These are phyloP conservation scores for Parazoanthus swiftii DNA, from an alignment of 92 coral and sea anemone species.

Conservation along the genomic window DNA sequence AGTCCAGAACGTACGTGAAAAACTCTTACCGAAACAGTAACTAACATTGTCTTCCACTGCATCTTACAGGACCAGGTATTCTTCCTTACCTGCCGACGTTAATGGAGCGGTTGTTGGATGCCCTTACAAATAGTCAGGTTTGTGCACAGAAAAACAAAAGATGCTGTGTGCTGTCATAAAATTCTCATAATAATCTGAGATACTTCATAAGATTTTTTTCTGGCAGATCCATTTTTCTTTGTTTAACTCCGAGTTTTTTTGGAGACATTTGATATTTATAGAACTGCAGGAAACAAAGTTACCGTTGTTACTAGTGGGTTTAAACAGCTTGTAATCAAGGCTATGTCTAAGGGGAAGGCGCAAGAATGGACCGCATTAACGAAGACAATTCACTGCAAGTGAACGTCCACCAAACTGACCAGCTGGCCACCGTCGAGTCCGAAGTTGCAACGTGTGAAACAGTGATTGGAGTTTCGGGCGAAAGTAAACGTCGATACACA, in stretches of 20 bases:
- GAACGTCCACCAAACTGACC: no score
- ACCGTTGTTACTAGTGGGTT: no score
- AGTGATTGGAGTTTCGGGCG: no score
- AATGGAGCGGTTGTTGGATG: constrained; percentile 78
- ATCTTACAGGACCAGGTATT: constrained; percentile 75
- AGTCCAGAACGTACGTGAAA: constrained; percentile 46
- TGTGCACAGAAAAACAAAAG: constrained; percentile 3
- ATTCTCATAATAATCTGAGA: background rate
- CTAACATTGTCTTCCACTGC: background rate
- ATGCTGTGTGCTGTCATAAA: background rate
- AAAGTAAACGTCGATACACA: no score
- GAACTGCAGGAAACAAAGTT: no score
- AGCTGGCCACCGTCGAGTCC: no score
- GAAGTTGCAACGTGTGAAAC: no score
- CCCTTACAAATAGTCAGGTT: constrained; percentile 79
- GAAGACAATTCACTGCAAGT: no score
- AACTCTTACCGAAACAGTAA: background rate
- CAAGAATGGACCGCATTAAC: no score
- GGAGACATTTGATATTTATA: background rate
- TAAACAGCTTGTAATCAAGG: no score
- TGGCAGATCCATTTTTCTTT: background rate
- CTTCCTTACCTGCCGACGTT: constrained; percentile 89
- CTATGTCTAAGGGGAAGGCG: no score
- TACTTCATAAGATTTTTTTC: no score
- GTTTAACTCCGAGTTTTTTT: background rate